phyloP scores from a whole-genome alignment of 2,113 vertebrate species.

The Crotalus tigris region DNA sequence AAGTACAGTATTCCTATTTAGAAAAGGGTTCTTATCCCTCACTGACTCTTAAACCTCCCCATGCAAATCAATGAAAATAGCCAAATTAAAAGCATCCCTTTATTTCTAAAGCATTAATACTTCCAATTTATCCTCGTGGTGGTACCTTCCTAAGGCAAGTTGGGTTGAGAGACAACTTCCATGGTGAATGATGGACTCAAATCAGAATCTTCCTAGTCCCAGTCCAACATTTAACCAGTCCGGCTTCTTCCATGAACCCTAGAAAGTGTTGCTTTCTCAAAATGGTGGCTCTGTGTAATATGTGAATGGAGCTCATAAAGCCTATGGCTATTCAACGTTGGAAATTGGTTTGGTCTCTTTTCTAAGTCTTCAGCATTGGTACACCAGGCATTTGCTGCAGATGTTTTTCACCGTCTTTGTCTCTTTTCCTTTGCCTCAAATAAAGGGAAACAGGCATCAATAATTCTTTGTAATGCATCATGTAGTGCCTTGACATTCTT shows the following conservation, averaged over 20 bases:
- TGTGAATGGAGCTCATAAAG: too few relatives aligned
- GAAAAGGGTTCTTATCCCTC: too few relatives aligned
- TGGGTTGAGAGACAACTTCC: neutral
- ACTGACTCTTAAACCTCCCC: neutral
- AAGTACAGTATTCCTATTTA: too few relatives aligned
- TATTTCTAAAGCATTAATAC: neutral
- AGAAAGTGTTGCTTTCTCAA: neutral
- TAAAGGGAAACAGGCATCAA: constrained; percentile 22
- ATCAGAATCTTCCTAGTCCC: neutral
- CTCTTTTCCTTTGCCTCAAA: constrained; percentile 23
- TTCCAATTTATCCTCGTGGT: neutral
- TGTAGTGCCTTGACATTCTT: constrained; percentile 43
- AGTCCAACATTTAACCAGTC: neutral
- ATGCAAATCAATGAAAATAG: neutral
- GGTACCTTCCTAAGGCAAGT: neutral
- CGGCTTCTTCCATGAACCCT: neutral
- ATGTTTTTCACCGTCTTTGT: neutral
- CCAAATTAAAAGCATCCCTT: neutral
- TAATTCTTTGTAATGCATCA: constrained; percentile 43
- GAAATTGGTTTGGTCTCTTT: neutral
- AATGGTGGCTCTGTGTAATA: neutral
- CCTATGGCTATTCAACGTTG: neutral
- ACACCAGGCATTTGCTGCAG: neutral
- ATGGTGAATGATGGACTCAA: neutral
- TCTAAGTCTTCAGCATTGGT: neutral